Evolutionary conservation across 2,888 invertebrate genomes (phyloP), one percentile per base, ranked within the genome.

Genomic region (Mallateleia sp.): DNA sequence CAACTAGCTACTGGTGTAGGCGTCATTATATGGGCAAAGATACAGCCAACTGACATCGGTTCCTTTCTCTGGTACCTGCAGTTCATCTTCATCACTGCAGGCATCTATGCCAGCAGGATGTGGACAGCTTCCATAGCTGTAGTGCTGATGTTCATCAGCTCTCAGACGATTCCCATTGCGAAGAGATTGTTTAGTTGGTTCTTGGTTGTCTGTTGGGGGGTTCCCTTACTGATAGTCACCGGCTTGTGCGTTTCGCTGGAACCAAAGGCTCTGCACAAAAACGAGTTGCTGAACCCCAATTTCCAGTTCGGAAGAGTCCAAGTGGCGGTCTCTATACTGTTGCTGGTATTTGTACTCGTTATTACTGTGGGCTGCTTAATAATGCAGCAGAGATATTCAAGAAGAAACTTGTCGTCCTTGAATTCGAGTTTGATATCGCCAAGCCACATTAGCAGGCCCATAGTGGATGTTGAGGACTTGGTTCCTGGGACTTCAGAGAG

Each of bases 41-140:
- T 94, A 8, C 90, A 92, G n/a, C 20, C 88, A 4, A 85, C 79
- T 8, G 86, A 66, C 28, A 62, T 79, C 25, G 93, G 92, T 20
- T 92, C 93, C 8, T 0, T 86, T 62, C 38, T 94, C 32, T 95
- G 95, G 95, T 94, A 97, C 82, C 80, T 97, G 2, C 98, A 98
- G 93, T 98, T 98, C 93, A 95, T 97, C 5, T 94, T 98, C 18
- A 97, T 98, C 89, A 97, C 97, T 42, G 96, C 97, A 88, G 97
- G 97, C 81, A 97, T 98, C 83, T 98, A 98, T 92, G 97, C 98
- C 82, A 97, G 98, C 64, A 96, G 98, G 83, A 95, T 98, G 71
- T 98, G 98, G 98, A 98, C 98, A 0, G 97, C 97, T 9, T 97
- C 98, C 92, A 95, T 99, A 79, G 98, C 99, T 1, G 96, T 98